Evolutionary conservation across 2,113 vertebrate genomes (phyloP), one percentile per base, ranked within the genome.

Genomic region (Malurus melanocephalus): DNA sequence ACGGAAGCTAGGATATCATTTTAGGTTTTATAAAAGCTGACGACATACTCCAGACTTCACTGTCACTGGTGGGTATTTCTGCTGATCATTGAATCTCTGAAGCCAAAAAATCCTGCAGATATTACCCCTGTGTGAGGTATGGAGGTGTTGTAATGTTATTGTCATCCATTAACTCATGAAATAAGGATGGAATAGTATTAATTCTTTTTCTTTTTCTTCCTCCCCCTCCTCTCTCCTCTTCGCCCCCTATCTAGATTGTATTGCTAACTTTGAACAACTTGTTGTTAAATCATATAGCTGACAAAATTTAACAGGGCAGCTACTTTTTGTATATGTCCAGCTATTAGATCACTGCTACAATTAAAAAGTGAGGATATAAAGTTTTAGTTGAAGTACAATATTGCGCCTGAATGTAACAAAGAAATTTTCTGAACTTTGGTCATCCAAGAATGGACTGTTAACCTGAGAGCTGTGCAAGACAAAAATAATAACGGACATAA

Each of bases 151-250:
- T 19, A 83, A 48, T 71, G 84, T 76, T 66, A 38, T 59, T 57
- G 60, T 52, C 24, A 46, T 30, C 8, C 9, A 13, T 43, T 53
- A 86, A 52, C n/a, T 66, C 9, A 33, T 43, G 33, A 77, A 77
- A 33, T 51, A 74, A 66, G n/a, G 32, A 59, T 59, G 9, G 40
- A 66, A 62, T 40, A 0, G 2, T 30, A 68, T 43, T 77, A 2
- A 7, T 2, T n/a, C 43, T 33, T 30, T n/a, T 13, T 6, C 1
- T 6, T n/a, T 45, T n/a, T 27, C 6, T 61, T 43, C 35, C 23
- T 57, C 6, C 2, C 16, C 7, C n/a, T 32, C 32, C 35, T 22
- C 10, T 4, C 2, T 4, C 4, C 13, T 35, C 8, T 2, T 10
- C 7, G 14, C 1, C 6, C 10, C 9, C 4, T 3, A 0, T 7